Evolutionary conservation across 1,140 invertebrate genomes (phyloP).

Genomic region (Drosophila athabasca): DNA sequence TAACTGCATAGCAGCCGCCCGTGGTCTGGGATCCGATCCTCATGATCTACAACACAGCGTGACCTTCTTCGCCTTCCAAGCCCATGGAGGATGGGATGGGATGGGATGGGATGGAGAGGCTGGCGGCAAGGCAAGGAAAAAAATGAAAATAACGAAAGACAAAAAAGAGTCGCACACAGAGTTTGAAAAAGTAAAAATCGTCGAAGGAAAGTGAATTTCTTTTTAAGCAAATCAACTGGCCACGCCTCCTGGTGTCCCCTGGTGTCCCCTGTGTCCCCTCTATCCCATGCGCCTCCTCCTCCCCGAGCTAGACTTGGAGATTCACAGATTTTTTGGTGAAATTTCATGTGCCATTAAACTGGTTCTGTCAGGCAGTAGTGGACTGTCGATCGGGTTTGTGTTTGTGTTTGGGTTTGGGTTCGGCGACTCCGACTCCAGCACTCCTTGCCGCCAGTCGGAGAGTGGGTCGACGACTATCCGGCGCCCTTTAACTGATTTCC

Average conservation of each 20-base stretch:
- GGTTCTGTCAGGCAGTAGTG: slow-evolving; percentile 62
- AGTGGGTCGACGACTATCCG: too few relatives aligned
- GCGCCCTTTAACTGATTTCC: background rate
- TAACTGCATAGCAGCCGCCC: slow-evolving; percentile 12
- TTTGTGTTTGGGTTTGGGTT: slow-evolving; percentile 13
- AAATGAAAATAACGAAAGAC: slow-evolving; percentile 4
- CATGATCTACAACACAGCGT: slow-evolving; percentile 73
- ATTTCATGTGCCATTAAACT: slow-evolving; percentile 81
- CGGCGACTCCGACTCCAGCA: slow-evolving; percentile 4
- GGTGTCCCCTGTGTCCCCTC: background rate
- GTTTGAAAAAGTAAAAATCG: slow-evolving; percentile 60
- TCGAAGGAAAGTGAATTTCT: slow-evolving; percentile 80
- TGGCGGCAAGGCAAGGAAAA: slow-evolving; percentile 14
- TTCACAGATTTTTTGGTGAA: slow-evolving; percentile 75
- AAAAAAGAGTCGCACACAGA: slow-evolving; percentile 37
- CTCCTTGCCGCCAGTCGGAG: slow-evolving; percentile 12
- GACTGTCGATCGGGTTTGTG: slow-evolving; percentile 37
- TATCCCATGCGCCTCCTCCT: background rate
- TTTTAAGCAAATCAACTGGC: slow-evolving; percentile 81
- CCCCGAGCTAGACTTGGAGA: slow-evolving; percentile 56
- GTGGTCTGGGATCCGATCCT: slow-evolving; percentile 66
- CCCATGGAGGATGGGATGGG: slow-evolving; percentile 5
- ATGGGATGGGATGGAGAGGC: slow-evolving; percentile 8
- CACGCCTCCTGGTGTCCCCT: slow-evolving; percentile 37
- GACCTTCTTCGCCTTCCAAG: slow-evolving; percentile 73